Conservation (phyloP, 1,140 invertebrate genomes). For the Belonocnema kinseyi region DNA sequence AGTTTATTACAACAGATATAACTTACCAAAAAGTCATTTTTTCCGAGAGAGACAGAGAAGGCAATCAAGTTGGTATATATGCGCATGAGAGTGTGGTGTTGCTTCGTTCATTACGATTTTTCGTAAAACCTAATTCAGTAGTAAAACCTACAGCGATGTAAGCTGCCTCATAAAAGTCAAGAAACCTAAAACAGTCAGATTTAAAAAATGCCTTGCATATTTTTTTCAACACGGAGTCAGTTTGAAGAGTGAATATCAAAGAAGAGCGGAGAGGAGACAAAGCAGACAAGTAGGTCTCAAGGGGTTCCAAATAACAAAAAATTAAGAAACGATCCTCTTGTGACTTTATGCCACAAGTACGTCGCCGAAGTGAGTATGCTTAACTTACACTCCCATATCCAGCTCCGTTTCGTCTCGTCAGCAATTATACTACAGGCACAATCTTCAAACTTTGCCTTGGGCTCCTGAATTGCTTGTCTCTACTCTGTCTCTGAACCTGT, state of each 20-base stretch:
- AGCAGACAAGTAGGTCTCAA: not conserved
- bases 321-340: constrained; percentile 18
- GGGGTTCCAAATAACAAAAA: constrained; percentile 15
- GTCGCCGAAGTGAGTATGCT: not conserved
- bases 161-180: no score
- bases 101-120: no score
- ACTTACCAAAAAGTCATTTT: no score
- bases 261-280: not conserved
- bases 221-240: no score
- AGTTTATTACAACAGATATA: no score
- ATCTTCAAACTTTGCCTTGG: constrained; percentile 19
- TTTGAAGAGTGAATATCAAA: not conserved
- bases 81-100: no score
- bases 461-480: constrained; percentile 22
- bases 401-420: constrained; percentile 23
- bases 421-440: constrained; percentile 16
- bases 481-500: constrained; percentile 6
- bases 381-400: not conserved
- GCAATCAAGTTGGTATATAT: no score
- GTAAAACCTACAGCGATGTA: no score
- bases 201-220: no score
- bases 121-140: no score
- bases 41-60: no score
- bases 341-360: constrained; percentile 21
- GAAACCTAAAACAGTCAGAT: no score